Base-by-base conservation (phyloP, 2,797 vertebrate genomes). In the Clarias pachynema region DNA sequence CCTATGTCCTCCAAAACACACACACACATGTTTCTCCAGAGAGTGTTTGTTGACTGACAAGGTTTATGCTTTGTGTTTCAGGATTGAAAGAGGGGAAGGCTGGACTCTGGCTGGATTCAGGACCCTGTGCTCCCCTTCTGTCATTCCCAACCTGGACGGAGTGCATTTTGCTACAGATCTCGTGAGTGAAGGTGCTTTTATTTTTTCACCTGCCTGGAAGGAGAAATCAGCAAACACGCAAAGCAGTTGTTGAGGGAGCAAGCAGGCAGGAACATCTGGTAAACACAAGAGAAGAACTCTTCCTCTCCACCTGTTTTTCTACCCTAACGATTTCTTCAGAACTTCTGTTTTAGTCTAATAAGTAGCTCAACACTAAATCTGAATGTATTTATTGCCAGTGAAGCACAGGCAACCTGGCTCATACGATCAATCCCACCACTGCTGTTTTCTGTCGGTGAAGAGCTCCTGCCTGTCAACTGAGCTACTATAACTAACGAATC, bases 381-480 rank as follows among this genome's bases (percentile, higher is more conserved):
- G 96, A 97, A 97, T 97, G 96, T 97, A 98, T 97, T 97, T 97
- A 98, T 97, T 97, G 95, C 93, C 88, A 31, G 88, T 89, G 87
- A 83, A 86, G 63, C 59, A 92, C 88, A 92, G 91, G 94, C 92
- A 91, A 93, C 84, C 79, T 87, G 80, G 49, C 85, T 89, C 40
- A 87, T 90, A 49, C 88, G 89, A 94, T 53, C 87, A 89, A 94
- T 91, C 92, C 91, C 94, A 93, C 95, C 96, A 96, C 96, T 97
- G 96, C 96, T 96, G 95, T 95, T 95, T 62, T 93, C 92, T 63
- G 26, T 81, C 59, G 86, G 85, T 87, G 80, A 86, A 15, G 37
- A 63, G 84, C 74, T 82, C 73, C 74, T 79, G 63, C 69, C 84
- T 62, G 83, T 62, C 88, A 91, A 91, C 91, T 89, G 66, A 78